Conservation (phyloP, 2,888 invertebrate genomes). For the Ferdinandea cuprea region DNA sequence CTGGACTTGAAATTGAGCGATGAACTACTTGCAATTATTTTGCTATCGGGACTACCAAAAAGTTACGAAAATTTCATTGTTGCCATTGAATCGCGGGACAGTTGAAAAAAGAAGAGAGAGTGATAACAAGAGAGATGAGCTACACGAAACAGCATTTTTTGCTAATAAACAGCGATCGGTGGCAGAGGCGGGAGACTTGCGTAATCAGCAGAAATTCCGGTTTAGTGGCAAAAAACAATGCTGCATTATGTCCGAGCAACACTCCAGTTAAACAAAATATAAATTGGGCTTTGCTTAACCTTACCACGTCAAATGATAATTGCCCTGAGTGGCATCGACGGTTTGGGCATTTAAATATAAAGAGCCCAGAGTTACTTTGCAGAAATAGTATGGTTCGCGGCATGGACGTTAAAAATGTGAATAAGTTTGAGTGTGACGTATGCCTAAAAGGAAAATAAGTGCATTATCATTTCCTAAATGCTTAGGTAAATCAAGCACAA, state of each 20-base stretch:
- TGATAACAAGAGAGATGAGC: slow-evolving; percentile 8
- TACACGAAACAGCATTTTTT: slow-evolving; percentile 38
- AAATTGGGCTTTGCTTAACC: slow-evolving; percentile 13
- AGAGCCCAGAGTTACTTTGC: slow-evolving; percentile 19
- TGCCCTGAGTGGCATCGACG: slow-evolving; percentile 11
- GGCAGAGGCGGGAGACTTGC: background rate
- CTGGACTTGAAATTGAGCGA: slow-evolving; percentile 12
- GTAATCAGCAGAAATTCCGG: background rate
- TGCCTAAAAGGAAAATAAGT: slow-evolving; percentile 26
- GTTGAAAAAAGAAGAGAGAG: slow-evolving; percentile 24
- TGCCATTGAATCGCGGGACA: slow-evolving; percentile 27
- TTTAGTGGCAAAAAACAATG: background rate
- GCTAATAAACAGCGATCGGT: slow-evolving; percentile 1
- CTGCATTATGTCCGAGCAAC: background rate
- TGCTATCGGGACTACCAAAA: slow-evolving; percentile 16
- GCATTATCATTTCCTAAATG: slow-evolving; percentile 12
- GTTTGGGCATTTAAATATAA: slow-evolving; percentile 15
- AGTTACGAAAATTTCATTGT: slow-evolving; percentile 34
- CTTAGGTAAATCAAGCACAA: background rate
- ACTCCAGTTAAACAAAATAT: slow-evolving; percentile 14
- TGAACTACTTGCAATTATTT: slow-evolving; percentile 15
- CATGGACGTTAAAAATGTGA: slow-evolving; percentile 1
- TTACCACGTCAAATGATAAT: background rate
- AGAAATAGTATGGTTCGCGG: slow-evolving; percentile 6
- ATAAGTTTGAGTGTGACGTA: slow-evolving; percentile 21